Evolutionary conservation across 2,888 invertebrate species (phyloP).

Genomic region (Amaurobius ferox): DNA sequence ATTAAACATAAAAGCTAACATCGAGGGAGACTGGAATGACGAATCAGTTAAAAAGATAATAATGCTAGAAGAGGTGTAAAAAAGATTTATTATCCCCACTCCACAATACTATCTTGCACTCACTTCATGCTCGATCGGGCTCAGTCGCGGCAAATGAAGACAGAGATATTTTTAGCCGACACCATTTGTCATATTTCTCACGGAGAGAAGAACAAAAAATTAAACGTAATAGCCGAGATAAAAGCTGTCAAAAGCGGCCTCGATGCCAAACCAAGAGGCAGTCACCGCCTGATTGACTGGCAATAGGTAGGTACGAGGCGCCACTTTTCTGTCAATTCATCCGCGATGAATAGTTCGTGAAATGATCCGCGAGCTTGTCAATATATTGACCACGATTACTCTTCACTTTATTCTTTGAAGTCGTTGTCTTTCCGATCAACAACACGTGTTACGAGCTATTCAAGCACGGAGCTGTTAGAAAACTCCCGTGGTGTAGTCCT

Average conservation of each 20-base stretch:
- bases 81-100: constrained; percentile 51
- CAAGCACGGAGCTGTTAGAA: constrained; percentile 46
- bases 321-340: constrained; percentile 58
- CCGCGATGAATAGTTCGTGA: constrained; percentile 59
- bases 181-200: constrained; percentile 64
- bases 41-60: too few relatives aligned
- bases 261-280: constrained; percentile 56
- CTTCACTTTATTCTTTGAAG: constrained; percentile 49
- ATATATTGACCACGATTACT: constrained; percentile 70
- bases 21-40: too few relatives aligned
- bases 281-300: constrained; percentile 68
- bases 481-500: constrained; percentile 53
- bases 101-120: constrained; percentile 49
- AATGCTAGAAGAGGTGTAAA: too few relatives aligned
- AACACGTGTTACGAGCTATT: constrained; percentile 69
- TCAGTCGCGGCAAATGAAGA: constrained; percentile 65
- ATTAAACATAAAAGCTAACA: too few relatives aligned
- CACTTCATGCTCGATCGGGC: constrained; percentile 63
- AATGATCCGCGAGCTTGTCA: constrained; percentile 65
- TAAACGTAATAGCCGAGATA: constrained; percentile 60
- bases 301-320: constrained; percentile 57
- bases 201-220: constrained; percentile 34
- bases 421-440: constrained; percentile 65
- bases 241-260: constrained; percentile 62
- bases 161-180: constrained; percentile 56